Evolutionary conservation across 2,888 invertebrate genomes (phyloP), one percentile per base, ranked within the genome.

Genomic region (Gymnocheta viridis): DNA sequence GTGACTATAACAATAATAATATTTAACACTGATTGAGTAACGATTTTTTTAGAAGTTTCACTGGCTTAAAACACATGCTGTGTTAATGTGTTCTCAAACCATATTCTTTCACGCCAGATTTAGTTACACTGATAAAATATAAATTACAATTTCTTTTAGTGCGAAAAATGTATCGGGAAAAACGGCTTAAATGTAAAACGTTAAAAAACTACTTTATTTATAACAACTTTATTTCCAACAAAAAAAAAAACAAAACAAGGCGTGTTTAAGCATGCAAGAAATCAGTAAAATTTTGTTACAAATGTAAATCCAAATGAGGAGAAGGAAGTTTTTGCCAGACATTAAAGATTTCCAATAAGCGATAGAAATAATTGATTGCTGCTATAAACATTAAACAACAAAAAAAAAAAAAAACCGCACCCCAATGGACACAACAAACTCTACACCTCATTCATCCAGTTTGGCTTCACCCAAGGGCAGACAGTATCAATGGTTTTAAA

Each of bases 61-160:
- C 83, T 76, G 82, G 74, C 85, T 78, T 80, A 85, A 69, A 85
- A 79, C 86, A 82, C 86, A 85, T 82, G 85, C 86, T 84, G 86
- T 51, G 79, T 80, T 86, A 86, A 86, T 86, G 78, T 82, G 76
- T 27, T 54, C 62, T 62, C 64, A 38, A 77, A 54, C 76, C 66
- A 67, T 54, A 67, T 54, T 80, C 41, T 56, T 69, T 80, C 54
- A 54, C 29, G 41, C 58, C 22, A 82, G 86, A 86, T 86, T 82
- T 82, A 6, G 49, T 69, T 51, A 51, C 64, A 47, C 38, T 77
- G 86, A 85, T 86, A 81, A 72, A 47, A 67, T 79, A 62, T 79
- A 83, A 82, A 85, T 85, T 79, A 73, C 85, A 79, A 77, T 79
- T 69, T 77, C n/a, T 29, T n/a, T 60, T 41, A 44, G 22, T 47